These are phyloP conservation scores for Cinara cedri DNA, from an alignment of 2,888 invertebrate species.

Conservation along the genomic window DNA sequence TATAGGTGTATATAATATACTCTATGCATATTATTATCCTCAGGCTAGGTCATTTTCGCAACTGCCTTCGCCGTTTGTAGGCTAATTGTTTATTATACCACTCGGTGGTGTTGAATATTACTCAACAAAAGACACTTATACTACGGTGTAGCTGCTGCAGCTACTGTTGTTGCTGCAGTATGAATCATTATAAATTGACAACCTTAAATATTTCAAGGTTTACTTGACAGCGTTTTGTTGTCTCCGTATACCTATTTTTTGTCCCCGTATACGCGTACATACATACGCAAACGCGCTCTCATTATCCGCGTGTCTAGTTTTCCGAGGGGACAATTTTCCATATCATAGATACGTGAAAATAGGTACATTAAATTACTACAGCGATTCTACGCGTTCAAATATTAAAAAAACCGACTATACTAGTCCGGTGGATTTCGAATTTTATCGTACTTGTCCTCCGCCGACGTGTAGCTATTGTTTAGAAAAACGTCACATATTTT, in stretches of 20 bases:
- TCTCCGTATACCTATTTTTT: background rate
- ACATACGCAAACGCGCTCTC: background rate
- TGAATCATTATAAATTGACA: slow-evolving; percentile 40
- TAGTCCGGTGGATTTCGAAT: no score
- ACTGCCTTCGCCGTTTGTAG: slow-evolving; percentile 42
- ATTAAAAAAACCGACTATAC: no score
- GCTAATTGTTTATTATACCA: slow-evolving; percentile 45
- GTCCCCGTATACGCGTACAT: background rate
- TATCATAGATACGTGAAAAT: background rate
- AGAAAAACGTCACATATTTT: no score
- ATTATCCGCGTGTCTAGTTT: background rate
- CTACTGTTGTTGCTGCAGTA: slow-evolving; percentile 4
- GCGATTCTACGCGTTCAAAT: no score
- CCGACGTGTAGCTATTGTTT: no score
- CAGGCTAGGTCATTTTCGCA: slow-evolving; percentile 48
- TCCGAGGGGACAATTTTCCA: background rate
- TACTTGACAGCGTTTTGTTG: slow-evolving; percentile 11
- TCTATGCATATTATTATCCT: slow-evolving; percentile 6
- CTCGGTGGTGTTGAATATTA: slow-evolving; percentile 24
- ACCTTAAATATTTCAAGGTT: slow-evolving; percentile 52
- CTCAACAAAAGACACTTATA: slow-evolving; percentile 35
- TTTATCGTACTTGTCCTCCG: no score
- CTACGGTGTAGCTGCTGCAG: no score
- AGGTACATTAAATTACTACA: no score
- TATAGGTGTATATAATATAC: no score